phyloP scores from a whole-genome alignment of 2,113 vertebrate species.

The Gasterosteus aculeatus region DNA sequence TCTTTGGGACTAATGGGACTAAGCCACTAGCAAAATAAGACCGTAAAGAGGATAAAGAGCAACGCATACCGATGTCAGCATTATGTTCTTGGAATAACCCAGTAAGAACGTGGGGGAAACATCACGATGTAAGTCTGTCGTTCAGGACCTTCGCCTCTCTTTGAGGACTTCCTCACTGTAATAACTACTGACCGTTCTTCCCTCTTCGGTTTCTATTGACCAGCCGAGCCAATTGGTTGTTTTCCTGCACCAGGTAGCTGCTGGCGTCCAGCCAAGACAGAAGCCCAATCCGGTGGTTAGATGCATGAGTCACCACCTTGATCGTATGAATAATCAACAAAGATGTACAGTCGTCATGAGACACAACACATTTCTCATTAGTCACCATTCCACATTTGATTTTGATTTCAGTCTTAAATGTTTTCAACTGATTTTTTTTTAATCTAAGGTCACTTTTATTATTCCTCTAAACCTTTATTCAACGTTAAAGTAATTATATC shows the following conservation, averaged over 20 bases:
- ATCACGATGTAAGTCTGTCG: neutral
- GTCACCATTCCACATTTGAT: conserved; percentile 37
- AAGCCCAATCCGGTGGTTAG: neutral
- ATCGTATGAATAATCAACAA: neutral
- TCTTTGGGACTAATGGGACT: neutral
- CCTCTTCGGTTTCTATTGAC: neutral
- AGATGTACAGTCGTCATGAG: neutral
- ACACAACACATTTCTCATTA: conserved; percentile 26
- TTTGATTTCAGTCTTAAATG: conserved; percentile 11
- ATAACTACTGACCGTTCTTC: neutral
- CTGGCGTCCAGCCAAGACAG: no score
- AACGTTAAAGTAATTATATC: neutral
- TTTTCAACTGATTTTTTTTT: neutral
- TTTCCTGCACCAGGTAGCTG: no score
- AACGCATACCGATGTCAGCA: neutral
- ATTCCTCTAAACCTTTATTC: neutral
- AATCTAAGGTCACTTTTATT: neutral
- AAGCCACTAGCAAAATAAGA: neutral
- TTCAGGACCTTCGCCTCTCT: neutral
- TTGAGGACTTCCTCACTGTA: neutral
- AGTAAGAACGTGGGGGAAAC: neutral
- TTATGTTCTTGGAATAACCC: neutral
- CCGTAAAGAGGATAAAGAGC: neutral
- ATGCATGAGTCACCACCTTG: neutral
- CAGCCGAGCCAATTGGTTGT: neutral